Conservation (phyloP, 2,888 invertebrate species). For the Caenorhabditis sinica region DNA sequence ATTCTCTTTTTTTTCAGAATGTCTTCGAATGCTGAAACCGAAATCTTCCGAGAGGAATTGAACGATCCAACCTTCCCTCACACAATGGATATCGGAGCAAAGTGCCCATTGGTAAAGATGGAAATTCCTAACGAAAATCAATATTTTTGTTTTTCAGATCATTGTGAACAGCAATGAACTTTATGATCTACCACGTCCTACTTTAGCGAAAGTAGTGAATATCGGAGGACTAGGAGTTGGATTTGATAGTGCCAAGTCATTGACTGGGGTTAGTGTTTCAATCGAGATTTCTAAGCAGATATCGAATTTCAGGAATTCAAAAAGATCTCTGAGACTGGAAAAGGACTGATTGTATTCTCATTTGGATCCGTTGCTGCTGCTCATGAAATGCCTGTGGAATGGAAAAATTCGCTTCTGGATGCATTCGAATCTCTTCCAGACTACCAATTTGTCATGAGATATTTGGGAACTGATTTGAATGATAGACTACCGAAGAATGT, state of each 20-base stretch:
- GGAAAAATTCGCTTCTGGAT: constrained; percentile 66
- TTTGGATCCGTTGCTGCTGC: constrained; percentile 76
- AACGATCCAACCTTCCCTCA: constrained; percentile 76
- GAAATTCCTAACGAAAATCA: not conserved
- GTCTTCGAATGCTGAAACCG: constrained; percentile 64
- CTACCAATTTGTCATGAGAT: constrained; percentile 74
- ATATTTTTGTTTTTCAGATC: constrained; percentile 36
- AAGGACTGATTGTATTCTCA: constrained; percentile 75
- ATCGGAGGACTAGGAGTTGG: constrained; percentile 81
- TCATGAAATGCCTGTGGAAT: constrained; percentile 67
- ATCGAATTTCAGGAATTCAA: constrained; percentile 60
- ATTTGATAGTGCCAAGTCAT: constrained; percentile 70
- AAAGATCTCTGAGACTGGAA: constrained; percentile 67
- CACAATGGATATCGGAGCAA: constrained; percentile 69
- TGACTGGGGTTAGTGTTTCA: constrained; percentile 55
- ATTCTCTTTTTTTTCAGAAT: constrained; percentile 52
- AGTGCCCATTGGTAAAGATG: constrained; percentile 65
- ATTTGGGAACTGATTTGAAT: constrained; percentile 66
- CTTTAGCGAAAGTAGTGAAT: constrained; percentile 76
- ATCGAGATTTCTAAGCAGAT: too few species aligned
- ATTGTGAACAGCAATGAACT: constrained; percentile 77
- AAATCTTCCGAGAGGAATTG: constrained; percentile 73
- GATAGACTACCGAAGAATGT: constrained; percentile 69
- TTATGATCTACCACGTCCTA: constrained; percentile 77
- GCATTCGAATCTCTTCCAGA: constrained; percentile 74